These are phyloP conservation scores for Paraescarpia echinospica DNA, from an alignment of 1,140 invertebrate species.

Conservation along the genomic window DNA sequence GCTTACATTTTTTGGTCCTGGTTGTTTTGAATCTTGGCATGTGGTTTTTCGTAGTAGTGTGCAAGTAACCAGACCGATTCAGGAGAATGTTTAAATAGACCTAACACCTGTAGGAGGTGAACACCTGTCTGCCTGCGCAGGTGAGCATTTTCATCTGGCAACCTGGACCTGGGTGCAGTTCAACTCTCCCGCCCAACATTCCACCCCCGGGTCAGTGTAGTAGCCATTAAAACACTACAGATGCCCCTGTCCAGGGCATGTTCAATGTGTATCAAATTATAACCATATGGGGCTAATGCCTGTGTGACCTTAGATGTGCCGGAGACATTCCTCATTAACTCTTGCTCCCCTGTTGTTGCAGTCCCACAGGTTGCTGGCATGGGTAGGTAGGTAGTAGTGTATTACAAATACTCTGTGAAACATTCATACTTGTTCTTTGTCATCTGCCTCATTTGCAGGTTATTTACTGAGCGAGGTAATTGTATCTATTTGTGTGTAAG, in stretches of 20 bases:
- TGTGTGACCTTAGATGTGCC: not conserved
- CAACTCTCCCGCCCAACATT: not conserved
- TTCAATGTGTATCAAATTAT: not conserved
- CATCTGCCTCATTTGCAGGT: not conserved
- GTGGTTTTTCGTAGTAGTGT: not conserved
- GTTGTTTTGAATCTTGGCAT: not conserved
- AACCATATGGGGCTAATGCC: not conserved
- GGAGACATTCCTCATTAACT: not conserved
- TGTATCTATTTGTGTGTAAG: not conserved
- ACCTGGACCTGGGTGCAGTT: not conserved
- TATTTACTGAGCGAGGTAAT: not conserved
- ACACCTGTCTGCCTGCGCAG: not conserved
- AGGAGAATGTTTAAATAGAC: not conserved
- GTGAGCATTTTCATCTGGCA: not conserved
- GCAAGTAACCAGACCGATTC: not conserved
- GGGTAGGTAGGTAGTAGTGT: not conserved
- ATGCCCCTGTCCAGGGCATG: not conserved
- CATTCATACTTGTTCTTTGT: not conserved
- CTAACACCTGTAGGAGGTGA: not conserved
- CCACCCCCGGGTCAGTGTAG: not conserved
- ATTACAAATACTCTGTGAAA: not conserved
- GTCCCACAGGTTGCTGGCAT: not conserved
- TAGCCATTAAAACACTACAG: not conserved
- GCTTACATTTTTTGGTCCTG: not conserved
- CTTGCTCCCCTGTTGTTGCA: not conserved